Conservation (phyloP, 2,113 vertebrate species). For the Lutjanus erythropterus region DNA sequence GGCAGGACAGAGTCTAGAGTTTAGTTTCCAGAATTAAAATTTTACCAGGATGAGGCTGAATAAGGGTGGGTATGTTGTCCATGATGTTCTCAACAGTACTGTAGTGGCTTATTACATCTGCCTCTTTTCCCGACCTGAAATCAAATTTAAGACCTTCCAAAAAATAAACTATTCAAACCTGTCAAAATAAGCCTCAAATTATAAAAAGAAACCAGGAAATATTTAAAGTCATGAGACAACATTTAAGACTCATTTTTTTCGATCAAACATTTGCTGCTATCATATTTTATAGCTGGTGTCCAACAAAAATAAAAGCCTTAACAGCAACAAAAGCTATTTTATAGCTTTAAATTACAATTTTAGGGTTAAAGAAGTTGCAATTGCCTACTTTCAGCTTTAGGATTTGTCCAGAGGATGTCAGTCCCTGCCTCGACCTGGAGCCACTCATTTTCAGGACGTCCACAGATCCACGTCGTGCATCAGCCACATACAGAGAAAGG, state of each 20-base stretch:
- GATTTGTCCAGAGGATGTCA: constrained; percentile 74
- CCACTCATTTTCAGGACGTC: constrained; percentile 82
- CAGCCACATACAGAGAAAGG: constrained; percentile 86
- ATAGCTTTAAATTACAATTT: background rate
- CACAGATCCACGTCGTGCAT: constrained; percentile 80
- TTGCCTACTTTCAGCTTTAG: constrained; percentile 76
- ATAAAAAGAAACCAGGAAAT: background rate
- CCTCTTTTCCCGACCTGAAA: background rate
- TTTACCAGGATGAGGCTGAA: background rate
- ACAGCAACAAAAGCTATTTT: background rate
- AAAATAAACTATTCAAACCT: background rate
- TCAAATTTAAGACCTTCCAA: too few species aligned
- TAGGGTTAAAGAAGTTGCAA: background rate
- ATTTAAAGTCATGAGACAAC: background rate
- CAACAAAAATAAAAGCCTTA: background rate
- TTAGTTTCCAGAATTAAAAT: background rate
- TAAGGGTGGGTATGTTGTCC: too few species aligned
- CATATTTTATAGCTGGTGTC: background rate
- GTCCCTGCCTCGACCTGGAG: constrained; percentile 64
- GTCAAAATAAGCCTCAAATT: too few species aligned
- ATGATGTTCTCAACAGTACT: background rate
- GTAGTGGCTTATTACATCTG: background rate
- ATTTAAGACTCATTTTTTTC: background rate
- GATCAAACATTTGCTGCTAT: background rate
- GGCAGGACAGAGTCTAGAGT: background rate